Percentiles rank a stretch among this genome's conserved stretches.
These are phyloP conservation scores for Menidia beryllina DNA, from an alignment of 2,113 vertebrate species.

Conservation along the genomic window DNA sequence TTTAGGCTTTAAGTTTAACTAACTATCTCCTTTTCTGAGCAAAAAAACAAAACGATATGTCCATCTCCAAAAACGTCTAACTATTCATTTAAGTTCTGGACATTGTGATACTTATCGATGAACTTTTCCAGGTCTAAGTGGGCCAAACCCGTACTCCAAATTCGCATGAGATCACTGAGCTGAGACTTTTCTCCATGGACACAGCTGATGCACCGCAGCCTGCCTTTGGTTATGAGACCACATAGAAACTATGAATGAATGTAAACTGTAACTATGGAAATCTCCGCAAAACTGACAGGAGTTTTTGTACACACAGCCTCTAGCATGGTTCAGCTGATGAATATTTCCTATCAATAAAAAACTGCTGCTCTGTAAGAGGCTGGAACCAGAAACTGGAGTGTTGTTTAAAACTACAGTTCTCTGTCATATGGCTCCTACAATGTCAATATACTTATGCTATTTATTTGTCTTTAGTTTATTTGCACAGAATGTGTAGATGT, in stretches of 20 bases:
- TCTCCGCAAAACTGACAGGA: not conserved
- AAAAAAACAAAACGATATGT: not conserved
- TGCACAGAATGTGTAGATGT: conserved; percentile 1
- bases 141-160: conserved; percentile 78
- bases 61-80: not conserved
- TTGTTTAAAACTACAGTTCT: conserved; percentile 1
- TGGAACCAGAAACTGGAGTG: conserved; percentile 2
- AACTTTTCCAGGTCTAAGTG: conserved; percentile 76
- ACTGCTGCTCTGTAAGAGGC: conserved; percentile 22
- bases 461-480: conserved; percentile 21
- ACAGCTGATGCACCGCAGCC: not conserved
- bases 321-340: conserved; percentile 18
- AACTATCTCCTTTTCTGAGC: not conserved
- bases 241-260: not conserved
- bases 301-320: conserved; percentile 13
- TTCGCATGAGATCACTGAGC: conserved; percentile 67
- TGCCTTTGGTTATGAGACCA: not conserved
- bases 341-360: not conserved
- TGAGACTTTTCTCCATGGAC: not conserved
- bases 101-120: not conserved
- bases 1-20: not conserved
- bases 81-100: not conserved
- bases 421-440: not conserved
- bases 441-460: conserved; percentile 7
- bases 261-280: conserved; percentile 15